These are phyloP conservation scores for Callyntrura sp. DNA, from an alignment of 2,888 invertebrate genomes.

Conservation along the genomic window DNA sequence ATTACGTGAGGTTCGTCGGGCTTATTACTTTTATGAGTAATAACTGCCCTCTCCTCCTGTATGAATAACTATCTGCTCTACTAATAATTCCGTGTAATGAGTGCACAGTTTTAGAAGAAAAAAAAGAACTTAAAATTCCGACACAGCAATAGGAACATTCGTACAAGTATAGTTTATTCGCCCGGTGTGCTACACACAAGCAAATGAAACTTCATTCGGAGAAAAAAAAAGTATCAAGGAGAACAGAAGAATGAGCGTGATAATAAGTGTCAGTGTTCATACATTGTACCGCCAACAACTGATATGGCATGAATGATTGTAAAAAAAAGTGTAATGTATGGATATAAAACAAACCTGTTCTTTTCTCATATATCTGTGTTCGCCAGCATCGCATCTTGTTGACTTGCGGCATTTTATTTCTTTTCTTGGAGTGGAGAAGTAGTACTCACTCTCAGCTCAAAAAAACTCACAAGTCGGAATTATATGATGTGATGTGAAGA, in stretches of 20 bases:
- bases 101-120: constrained; percentile 39
- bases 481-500: neutral
- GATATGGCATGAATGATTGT: constrained; percentile 23
- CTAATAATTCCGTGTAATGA: constrained; percentile 56
- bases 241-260: constrained; percentile 29
- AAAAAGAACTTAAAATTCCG: constrained; percentile 40
- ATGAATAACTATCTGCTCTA: constrained; percentile 8
- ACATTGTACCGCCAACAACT: constrained; percentile 17
- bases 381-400: constrained; percentile 22
- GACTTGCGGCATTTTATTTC: constrained; percentile 62
- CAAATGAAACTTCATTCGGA: neutral
- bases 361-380: constrained; percentile 25
- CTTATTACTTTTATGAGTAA: constrained; percentile 45
- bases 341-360: constrained; percentile 59
- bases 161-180: neutral
- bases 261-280: constrained; percentile 34
- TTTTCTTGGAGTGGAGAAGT: constrained; percentile 42
- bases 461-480: constrained; percentile 15
- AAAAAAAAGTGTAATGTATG: constrained; percentile 21
- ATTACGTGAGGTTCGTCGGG: constrained; percentile 27
- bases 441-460: constrained; percentile 28
- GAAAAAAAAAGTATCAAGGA: constrained; percentile 2
- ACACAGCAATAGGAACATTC: constrained; percentile 22
- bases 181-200: neutral
- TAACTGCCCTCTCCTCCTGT: constrained; percentile 45